Evolutionary conservation across 2,113 vertebrate species (phyloP), one percentile per base, ranked within the genome.

Genomic region (Pollachius pollachius): DNA sequence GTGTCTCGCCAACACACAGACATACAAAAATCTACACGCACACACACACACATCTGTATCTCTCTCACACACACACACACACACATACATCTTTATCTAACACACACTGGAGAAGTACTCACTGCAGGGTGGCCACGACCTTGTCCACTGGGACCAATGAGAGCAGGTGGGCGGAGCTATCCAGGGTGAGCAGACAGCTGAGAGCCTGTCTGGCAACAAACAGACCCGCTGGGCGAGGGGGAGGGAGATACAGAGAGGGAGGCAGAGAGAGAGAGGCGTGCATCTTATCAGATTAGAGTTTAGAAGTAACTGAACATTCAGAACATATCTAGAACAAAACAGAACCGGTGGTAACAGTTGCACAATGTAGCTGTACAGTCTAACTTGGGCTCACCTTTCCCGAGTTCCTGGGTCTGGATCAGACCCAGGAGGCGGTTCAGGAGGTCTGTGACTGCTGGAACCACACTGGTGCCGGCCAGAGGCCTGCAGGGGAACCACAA

Each of bases 161-260:
- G 23, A 95, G 91, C 64, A 95, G 87, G 73, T 95, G 89, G 56
- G 93, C 91, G 54, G 95, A 94, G 67, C 94, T 92, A 17, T 93
- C 93, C 81, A 99, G 91, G 82, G 93, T 94, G 30, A 98, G 94
- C 17, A 98, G 91, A 41, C 95, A 95, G 81, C 88, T 96, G 72
- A 98, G 81, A 64, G 96, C 95, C 89, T 98, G 97, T 67, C 94
- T 91, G 71, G 93, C 93, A 65, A 98, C 94, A 84, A 94, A 98
- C 48, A 97, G 82, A 30, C 82, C 92, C 74, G 93, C 97, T 98
- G 82, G 25, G 15, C 2, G 52, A 48, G 88, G 37, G 23, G 9
- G 25, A 16, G 27, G 6, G 62, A 63, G 25, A 15, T 30, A 8
- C 4, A 21, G 23, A 5, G 25, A 27, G 11, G 9, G 37, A 41